Percentiles rank a stretch among this genome's conserved stretches.
Conservation (phyloP, 2,113 vertebrate genomes). For the Cavia aperea region DNA sequence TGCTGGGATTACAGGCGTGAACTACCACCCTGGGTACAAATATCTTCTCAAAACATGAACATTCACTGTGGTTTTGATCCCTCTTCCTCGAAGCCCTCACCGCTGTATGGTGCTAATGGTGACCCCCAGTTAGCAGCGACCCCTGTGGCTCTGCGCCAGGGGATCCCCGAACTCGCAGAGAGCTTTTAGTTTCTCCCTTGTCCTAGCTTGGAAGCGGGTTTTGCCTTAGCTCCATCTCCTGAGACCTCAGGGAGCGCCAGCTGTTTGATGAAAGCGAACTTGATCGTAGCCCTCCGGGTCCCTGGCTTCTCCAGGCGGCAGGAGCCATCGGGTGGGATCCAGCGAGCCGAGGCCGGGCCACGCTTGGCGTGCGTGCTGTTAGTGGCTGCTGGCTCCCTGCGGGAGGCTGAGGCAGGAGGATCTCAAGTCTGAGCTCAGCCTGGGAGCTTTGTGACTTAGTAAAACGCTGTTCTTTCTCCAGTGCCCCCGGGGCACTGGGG, state of each 20-base stretch:
- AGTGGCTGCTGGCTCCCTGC: neutral
- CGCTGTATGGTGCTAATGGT: neutral
- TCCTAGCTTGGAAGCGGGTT: neutral
- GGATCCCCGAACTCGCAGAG: neutral
- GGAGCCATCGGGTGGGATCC: neutral
- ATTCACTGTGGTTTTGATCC: neutral
- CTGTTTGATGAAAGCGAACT: neutral
- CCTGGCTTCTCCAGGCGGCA: neutral
- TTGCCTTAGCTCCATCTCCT: neutral
- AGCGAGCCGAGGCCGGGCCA: rapidly evolving
- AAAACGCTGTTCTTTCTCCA: neutral
- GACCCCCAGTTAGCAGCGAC: rapidly evolving
- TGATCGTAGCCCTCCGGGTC: neutral
- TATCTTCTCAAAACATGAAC: neutral
- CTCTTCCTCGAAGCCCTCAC: neutral
- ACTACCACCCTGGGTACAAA: no score
- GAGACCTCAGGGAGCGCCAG: neutral
- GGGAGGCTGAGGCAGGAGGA: neutral
- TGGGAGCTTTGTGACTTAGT: neutral
- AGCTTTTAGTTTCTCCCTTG: neutral
- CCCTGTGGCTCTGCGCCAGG: rapidly evolving
- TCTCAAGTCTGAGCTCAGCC: neutral
- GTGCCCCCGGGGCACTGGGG: neutral
- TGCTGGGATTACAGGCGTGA: no score
- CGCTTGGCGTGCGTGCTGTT: neutral